Conservation (phyloP, 2,113 vertebrate genomes). For the human (Homo sapiens) region DNA sequence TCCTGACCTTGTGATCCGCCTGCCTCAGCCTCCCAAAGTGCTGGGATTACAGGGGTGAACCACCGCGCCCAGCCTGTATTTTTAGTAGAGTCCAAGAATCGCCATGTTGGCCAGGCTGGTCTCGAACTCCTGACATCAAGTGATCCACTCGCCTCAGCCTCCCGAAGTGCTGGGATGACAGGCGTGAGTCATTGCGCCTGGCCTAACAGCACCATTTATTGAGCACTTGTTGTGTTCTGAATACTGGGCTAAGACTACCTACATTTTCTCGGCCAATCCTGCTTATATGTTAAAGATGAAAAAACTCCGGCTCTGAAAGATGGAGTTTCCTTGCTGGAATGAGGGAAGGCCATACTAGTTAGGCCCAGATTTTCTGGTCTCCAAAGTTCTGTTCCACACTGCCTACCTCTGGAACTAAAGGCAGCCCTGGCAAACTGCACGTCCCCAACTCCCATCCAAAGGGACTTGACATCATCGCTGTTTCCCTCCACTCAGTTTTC, state of each 20-base stretch:
- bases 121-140: too few relatives aligned
- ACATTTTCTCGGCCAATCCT: background rate
- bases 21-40: too few relatives aligned
- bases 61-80: too few relatives aligned
- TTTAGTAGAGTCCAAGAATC: too few relatives aligned
- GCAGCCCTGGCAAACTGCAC: background rate
- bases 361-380: background rate
- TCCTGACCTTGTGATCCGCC: too few relatives aligned
- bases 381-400: background rate
- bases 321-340: background rate
- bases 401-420: background rate
- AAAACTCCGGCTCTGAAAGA: background rate
- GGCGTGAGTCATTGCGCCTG: too few relatives aligned
- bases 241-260: background rate
- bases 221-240: background rate
- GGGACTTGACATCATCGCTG: background rate
- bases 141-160: too few relatives aligned
- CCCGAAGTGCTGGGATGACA: too few relatives aligned
- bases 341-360: background rate
- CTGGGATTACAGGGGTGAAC: too few relatives aligned
- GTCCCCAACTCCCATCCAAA: background rate
- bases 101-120: too few relatives aligned
- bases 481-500: background rate
- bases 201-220: background rate
- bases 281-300: background rate